Evolutionary conservation across 1,140 invertebrate species (phyloP).

Genomic region (Drosophila bifasciata): DNA sequence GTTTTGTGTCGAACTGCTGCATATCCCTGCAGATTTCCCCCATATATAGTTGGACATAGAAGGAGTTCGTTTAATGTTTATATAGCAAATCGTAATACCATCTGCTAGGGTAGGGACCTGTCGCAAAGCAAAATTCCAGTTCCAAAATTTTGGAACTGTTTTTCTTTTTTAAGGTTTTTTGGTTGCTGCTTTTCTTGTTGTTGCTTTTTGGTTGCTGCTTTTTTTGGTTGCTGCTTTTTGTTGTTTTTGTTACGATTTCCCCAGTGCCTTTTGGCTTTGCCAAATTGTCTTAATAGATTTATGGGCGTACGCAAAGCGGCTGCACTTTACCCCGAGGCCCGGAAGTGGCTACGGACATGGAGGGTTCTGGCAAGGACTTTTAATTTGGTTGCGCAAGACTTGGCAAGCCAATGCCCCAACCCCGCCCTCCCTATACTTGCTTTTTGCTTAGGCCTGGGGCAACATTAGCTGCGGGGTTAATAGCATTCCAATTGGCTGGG

Average conservation of each 20-base stretch:
- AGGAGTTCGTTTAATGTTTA: no score
- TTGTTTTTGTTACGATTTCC: no score
- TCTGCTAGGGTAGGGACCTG: no score
- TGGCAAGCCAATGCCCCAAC: constrained; percentile 5
- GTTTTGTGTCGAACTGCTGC: no score
- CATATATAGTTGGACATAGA: no score
- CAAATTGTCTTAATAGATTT: constrained; percentile 81
- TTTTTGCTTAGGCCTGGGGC: not conserved
- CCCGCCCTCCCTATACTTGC: not conserved
- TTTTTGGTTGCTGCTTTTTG: not conserved
- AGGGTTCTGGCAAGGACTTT: constrained; percentile 46
- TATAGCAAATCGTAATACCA: no score
- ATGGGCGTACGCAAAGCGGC: constrained; percentile 78
- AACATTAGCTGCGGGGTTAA: constrained; percentile 60
- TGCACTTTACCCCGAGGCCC: constrained; percentile 65
- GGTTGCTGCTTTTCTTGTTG: constrained; percentile 1
- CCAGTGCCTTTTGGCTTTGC: constrained; percentile 48
- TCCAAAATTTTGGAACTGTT: constrained; percentile 28
- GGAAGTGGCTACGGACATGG: constrained; percentile 39
- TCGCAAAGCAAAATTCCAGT: no score
- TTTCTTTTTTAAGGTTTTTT: constrained; percentile 33
- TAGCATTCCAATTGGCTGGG: constrained; percentile 45
- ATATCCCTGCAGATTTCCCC: not conserved
- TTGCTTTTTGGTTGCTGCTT: constrained; percentile 18
- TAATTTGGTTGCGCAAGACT: constrained; percentile 70